Evolutionary conservation across 2,888 invertebrate species (phyloP), one percentile per base, ranked within the genome.

Genomic region (Mimachlamys varia): DNA sequence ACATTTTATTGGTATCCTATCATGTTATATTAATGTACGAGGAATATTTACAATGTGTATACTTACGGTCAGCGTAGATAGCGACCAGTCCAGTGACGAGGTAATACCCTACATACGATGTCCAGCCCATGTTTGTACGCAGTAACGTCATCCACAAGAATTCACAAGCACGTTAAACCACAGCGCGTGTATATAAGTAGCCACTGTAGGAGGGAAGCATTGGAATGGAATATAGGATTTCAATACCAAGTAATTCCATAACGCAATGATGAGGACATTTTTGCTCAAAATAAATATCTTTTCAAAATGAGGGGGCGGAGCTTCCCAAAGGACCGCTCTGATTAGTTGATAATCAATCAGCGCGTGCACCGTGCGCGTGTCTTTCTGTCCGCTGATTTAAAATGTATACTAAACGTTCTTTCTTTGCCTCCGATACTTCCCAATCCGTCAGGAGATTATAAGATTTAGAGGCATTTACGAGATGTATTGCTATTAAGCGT

Each of bases 331-430:
- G 76, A 76, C 76, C 27, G 27, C 76, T 33, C 76, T 76, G 76
- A 76, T 76, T 76, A 76, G 76, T 76, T 76, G 76, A 76, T 76
- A 76, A 76, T 76, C 76, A 33, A 76, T 76, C 76, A 76, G 27
- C 76, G 76, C 76, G 76, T 76, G 76, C 33, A 76, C 76, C 33
- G 76, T 76, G 76, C 33, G 76, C 27, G 76, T 76, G 76, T 15
- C 76, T 76, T 76, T 76, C 76, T 76, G 76, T 76, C 76, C 76
- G 33, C 76, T 76, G 27, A 76, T 76, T 76, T 76, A 76, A 76
- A 76, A 76, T 76, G 33, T 76, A 27, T 76, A 33, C 33, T 12
- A 33, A 33, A 76, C 76, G 12, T 76, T 76, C 33, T 33, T 76
- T 22, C 22, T 27, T 33, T 76, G 27, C 22, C 27, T 27, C 22